Base-by-base conservation (phyloP, 2,888 invertebrate genomes). In the Arge pagana region DNA sequence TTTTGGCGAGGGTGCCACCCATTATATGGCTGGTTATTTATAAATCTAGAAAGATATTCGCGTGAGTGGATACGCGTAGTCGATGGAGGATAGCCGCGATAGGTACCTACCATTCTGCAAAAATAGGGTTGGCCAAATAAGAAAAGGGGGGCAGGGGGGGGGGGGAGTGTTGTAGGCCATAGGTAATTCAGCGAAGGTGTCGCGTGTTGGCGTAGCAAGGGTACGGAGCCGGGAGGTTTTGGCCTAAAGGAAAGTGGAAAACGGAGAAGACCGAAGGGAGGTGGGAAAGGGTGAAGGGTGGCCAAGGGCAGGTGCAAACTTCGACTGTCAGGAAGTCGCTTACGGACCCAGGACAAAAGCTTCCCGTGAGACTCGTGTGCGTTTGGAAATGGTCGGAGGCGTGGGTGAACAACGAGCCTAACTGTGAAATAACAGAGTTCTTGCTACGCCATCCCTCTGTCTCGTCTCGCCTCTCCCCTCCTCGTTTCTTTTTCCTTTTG, bases 321-420 rank as follows among this genome's bases (percentile, higher is more conserved):
- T 72, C 71, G 70, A 63, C 72, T 75, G 75, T 74, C 74, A 74
- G 71, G 74, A 75, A 74, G 76, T 76, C 75, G 74, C 74, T 76
- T 75, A 75, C 72, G 69, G 70, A 68, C 65, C 65, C 68, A 74
- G 74, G 74, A 74, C 75, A 75, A 74, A 75, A 74, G 73, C 70
- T 63, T 75, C 75, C 73, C 74, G 51, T 57, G 75, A 68, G 74
- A 73, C 67, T 69, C 69, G 66, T 67, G 69, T 63, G 63, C 63
- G 30, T 19, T 33, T 33, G 28, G 31, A 45, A 41, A 58, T 56
- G n/a, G 45, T 41, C 26, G 37, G 31, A 23, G 48, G 50, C 39
- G 45, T 50, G 41, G 41, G 41, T 41, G 50, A 50, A 11, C 15
- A 43, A 63, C 61, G 65, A 68, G 70, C 68, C 71, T 74, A 73